phyloP scores from a whole-genome alignment of 2,888 invertebrate species.

The Litoditis marina region DNA sequence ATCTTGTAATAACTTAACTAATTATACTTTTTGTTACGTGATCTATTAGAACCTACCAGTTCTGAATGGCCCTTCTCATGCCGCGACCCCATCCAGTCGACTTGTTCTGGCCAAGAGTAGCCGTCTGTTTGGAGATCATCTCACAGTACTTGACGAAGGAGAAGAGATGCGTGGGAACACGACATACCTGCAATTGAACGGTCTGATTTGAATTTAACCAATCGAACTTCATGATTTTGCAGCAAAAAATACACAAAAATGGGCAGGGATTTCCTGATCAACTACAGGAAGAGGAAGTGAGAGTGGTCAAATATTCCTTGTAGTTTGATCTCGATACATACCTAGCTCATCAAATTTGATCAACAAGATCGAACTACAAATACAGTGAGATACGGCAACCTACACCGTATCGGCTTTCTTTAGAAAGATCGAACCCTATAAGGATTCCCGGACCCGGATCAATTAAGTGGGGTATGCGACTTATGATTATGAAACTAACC shows the following conservation, averaged over 20 bases:
- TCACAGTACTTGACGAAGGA: conserved; percentile 70
- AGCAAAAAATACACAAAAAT: neutral
- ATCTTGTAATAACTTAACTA: too few relatives aligned
- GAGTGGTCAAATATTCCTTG: too few relatives aligned
- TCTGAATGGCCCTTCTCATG: conserved; percentile 70
- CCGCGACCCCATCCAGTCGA: conserved; percentile 69
- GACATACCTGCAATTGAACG: conserved; percentile 66
- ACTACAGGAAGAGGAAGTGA: neutral
- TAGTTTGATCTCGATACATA: too few relatives aligned
- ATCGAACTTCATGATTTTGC: neutral
- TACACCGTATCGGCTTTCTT: too few relatives aligned
- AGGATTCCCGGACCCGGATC: too few relatives aligned
- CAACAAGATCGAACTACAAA: neutral
- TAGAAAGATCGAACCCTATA: too few relatives aligned
- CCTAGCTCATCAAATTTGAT: neutral
- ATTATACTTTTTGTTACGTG: neutral
- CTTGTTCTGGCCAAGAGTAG: conserved; percentile 9
- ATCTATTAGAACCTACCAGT: conserved; percentile 68
- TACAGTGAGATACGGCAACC: too few relatives aligned
- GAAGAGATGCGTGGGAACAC: conserved; percentile 71
- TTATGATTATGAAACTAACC: conserved; percentile 1
- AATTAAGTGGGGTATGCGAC: too few relatives aligned
- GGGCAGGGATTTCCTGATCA: neutral
- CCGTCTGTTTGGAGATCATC: conserved; percentile 62
- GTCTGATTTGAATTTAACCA: too few relatives aligned